Base-by-base conservation (phyloP, 2,113 vertebrate species). In the Tichodroma muraria region DNA sequence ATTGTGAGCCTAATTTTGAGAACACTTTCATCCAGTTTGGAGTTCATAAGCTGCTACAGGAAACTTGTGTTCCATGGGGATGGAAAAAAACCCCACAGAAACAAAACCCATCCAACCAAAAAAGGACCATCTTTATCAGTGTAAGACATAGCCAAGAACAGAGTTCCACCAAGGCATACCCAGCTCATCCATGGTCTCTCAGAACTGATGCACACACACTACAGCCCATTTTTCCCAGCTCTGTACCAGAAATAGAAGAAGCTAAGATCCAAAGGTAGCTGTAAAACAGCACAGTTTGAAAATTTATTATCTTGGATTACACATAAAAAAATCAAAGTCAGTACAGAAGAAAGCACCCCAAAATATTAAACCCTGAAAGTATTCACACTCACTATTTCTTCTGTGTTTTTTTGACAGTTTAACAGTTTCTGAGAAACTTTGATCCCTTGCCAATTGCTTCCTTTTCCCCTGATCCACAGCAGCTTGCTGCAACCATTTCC, bases 381-480 rank as follows among this genome's bases (percentile, higher is more conserved):
- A 72, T 71, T 89, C 40, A 71, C 65, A 89, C 18, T 53, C 86
- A 80, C 52, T 93, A 40, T 70, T 88, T 90, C 75, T 85, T 80
- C 82, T 44, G 31, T 35, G 45, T 0, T 25, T 82, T 85, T 80
- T 52, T 69, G 63, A 82, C 88, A 93, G 76, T 47, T 75, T 65
- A 79, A 89, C 35, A 61, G 63, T 38, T 89, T 20, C 57, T 60
- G 31, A 82, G 54, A 23, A 79, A 28, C 76, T 93, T 90, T 94
- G 80, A 93, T 88, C 93, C 49, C n/a, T 44, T 82, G 75, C 88
- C 90, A 94, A 49, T 73, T 72, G 66, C 24, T 90, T 79, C 79
- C 85, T 88, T 52, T 47, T 13, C 63, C 65, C 40, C 37, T 47
- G 75, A 80, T 71, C 70, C 33, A 47, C 54, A 44, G 38, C 85